phyloP scores from a whole-genome alignment of 2,888 invertebrate genomes.

The Aleiodes testaceus region DNA sequence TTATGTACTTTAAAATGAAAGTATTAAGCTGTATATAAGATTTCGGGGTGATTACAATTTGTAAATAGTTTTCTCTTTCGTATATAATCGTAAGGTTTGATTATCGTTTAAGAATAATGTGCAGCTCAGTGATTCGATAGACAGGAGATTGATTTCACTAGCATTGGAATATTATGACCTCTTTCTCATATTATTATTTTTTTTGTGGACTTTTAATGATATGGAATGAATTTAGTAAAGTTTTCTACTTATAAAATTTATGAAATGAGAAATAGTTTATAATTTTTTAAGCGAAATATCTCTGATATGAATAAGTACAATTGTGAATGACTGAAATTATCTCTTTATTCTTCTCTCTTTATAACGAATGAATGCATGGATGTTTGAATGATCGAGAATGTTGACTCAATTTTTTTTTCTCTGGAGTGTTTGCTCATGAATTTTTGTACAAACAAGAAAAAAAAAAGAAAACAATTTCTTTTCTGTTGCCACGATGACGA shows the following conservation, averaged over 20 bases:
- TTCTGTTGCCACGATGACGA: conserved; percentile 31
- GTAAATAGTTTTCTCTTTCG: conserved; percentile 5
- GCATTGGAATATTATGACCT: neutral
- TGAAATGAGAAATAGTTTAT: conserved; percentile 6
- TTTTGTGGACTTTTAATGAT: too few species aligned
- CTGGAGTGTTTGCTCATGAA: conserved; percentile 22
- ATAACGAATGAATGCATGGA: conserved; percentile 52
- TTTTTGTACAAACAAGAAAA: conserved; percentile 27
- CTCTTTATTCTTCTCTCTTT: conserved; percentile 36
- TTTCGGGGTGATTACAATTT: neutral
- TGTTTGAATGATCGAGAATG: conserved; percentile 39
- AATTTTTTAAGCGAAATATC: conserved; percentile 5
- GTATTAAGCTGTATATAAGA: conserved; percentile 41
- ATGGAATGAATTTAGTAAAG: too few species aligned
- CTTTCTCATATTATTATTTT: too few species aligned
- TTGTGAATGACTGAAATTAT: conserved; percentile 22
- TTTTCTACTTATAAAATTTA: neutral
- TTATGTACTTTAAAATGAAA: conserved; percentile 33
- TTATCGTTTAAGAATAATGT: conserved; percentile 1
- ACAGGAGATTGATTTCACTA: conserved; percentile 9
- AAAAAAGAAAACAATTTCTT: conserved; percentile 1
- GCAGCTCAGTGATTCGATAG: conserved; percentile 3
- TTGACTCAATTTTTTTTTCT: conserved; percentile 36
- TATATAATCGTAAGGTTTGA: conserved; percentile 8
- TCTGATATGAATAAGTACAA: conserved; percentile 29